These are phyloP conservation scores for Danio jaintianensis DNA, from an alignment of 2,797 vertebrate genomes.

Conservation along the genomic window DNA sequence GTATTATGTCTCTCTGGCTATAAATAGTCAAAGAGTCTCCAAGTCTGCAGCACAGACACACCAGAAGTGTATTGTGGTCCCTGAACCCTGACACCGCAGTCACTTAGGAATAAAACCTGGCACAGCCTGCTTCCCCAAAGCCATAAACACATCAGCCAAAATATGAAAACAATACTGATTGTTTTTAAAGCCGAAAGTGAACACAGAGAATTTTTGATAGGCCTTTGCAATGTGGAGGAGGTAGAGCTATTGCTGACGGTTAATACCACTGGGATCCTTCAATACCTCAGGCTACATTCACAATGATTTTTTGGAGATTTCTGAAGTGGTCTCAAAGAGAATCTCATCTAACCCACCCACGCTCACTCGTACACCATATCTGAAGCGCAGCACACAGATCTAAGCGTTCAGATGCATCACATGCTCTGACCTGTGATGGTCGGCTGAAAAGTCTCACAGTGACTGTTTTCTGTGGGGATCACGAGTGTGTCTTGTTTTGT, in stretches of 20 bases:
- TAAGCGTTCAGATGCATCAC: slow-evolving; percentile 6
- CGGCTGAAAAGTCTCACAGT: slow-evolving; percentile 78
- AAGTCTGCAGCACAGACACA: slow-evolving; percentile 32
- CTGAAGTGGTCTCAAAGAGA: slow-evolving; percentile 22
- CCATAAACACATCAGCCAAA: slow-evolving; percentile 41
- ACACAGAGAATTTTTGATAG: slow-evolving; percentile 28
- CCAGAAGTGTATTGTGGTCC: slow-evolving; percentile 33
- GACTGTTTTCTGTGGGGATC: slow-evolving; percentile 75
- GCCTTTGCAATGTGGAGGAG: slow-evolving; percentile 13
- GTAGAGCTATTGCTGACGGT: not conserved
- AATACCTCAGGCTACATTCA: slow-evolving; percentile 50
- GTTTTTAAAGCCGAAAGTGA: slow-evolving; percentile 18
- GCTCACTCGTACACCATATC: slow-evolving; percentile 53
- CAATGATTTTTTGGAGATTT: slow-evolving; percentile 44
- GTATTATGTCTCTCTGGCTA: slow-evolving; percentile 53
- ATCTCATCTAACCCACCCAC: slow-evolving; percentile 36
- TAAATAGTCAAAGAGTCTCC: slow-evolving; percentile 48
- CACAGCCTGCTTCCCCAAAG: slow-evolving; percentile 24
- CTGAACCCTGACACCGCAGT: slow-evolving; percentile 39
- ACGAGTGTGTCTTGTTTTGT: slow-evolving; percentile 74
- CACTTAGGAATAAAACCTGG: slow-evolving; percentile 31
- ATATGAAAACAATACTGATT: slow-evolving; percentile 44
- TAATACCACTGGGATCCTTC: slow-evolving; percentile 37
- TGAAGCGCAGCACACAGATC: slow-evolving; percentile 58
- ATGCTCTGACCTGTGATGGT: slow-evolving; percentile 72